Base-by-base conservation (phyloP, 2,113 vertebrate species). In the Hystrix brachyura region DNA sequence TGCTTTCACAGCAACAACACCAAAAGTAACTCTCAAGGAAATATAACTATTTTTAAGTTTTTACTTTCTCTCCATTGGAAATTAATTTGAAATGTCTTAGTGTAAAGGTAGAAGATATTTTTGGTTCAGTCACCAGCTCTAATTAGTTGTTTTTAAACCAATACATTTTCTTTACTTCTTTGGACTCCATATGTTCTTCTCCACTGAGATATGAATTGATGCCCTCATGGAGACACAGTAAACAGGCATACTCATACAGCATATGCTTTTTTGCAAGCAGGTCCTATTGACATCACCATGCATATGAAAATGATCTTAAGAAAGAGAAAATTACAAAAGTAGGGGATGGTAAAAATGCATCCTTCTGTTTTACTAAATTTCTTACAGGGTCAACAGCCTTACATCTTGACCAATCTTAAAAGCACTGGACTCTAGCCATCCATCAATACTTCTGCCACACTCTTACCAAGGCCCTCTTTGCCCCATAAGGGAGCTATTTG, bases 81-180 rank as follows among this genome's bases (percentile, higher is more conserved):
- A 92, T 87, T 95, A 98, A 98, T 95, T 96, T 97, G 97, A 97
- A 98, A 91, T 97, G 95, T 97, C 98, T 92, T 94, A 57, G 87
- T 60, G 10, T 89, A 97, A 98, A 98, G 81, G 76, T 97, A 13
- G 34, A 86, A 85, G 74, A 90, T 93, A 97, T 95, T 98, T 81
- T 91, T 98, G 51, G 96, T 97, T 96, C 67, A 97, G 43, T 95
- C 92, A 86, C 85, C 89, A 86, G 82, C 91, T 98, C 98, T 97
- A 97, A 96, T 98, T 96, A 85, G n/a, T 71, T 90, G 53, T 8
- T 96, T 97, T 96, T 92, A 96, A 95, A 93, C 85, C 76, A 94
- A 88, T 95, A 21, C 96, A 96, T 96, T 98, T 97, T 71, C 95
- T 83, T 97, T 65, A 51, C 95, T 85, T 97, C 94, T 95, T 91